These are phyloP conservation scores for Sinohyriopsis cumingii DNA, from an alignment of 2,888 invertebrate genomes.

Conservation along the genomic window DNA sequence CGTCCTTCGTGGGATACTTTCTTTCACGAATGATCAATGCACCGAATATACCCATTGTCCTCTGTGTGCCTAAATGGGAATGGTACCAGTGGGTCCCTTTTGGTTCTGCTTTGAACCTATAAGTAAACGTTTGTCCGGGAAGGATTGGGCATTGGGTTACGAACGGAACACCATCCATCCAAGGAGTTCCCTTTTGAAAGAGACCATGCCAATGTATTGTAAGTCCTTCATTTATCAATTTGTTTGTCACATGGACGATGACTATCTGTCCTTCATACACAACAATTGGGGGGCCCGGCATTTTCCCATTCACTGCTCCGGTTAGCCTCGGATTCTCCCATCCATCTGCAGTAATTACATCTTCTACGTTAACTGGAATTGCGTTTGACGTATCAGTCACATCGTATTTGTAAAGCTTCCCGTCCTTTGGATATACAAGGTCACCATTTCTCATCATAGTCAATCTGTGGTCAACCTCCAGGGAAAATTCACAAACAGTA, in stretches of 20 bases:
- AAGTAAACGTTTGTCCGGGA: conserved; percentile 59
- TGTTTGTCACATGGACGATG: conserved; percentile 53
- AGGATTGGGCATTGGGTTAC: conserved; percentile 64
- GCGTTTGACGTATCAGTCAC: conserved; percentile 33
- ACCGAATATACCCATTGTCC: conserved; percentile 60
- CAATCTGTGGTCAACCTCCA: conserved; percentile 33
- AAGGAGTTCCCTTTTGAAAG: conserved; percentile 52
- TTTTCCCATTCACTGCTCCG: conserved; percentile 51
- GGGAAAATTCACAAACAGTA: conserved; percentile 37
- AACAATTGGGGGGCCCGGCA: conserved; percentile 61
- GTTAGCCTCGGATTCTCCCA: conserved; percentile 44
- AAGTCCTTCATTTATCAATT: conserved; percentile 41
- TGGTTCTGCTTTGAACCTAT: conserved; percentile 51
- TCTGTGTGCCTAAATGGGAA: conserved; percentile 51
- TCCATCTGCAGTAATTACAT: conserved; percentile 60
- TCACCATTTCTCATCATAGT: conserved; percentile 48
- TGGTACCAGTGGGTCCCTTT: conserved; percentile 60
- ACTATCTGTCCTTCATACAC: conserved; percentile 60
- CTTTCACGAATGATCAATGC: conserved; percentile 53
- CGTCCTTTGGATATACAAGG: conserved; percentile 37
- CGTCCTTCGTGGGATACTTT: conserved; percentile 15
- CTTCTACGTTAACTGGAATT: conserved; percentile 28
- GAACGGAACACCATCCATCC: conserved; percentile 60
- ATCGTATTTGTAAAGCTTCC: conserved; percentile 48
- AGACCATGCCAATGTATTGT: conserved; percentile 67